Base-by-base conservation (phyloP, 1,140 invertebrate species). In the Batillaria attramentaria region DNA sequence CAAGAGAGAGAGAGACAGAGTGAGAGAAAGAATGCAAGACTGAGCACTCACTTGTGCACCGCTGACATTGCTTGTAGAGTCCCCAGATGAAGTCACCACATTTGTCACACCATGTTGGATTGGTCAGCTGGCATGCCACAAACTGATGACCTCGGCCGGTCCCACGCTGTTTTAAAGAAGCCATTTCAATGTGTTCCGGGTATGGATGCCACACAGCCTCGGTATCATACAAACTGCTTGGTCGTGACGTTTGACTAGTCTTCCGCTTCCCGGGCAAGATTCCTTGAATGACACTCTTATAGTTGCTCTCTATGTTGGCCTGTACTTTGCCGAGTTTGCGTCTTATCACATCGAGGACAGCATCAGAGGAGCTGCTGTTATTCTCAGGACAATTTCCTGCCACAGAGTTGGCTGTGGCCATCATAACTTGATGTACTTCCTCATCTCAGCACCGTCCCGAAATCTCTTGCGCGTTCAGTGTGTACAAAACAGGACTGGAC, bases 81-180 rank as follows among this genome's bases (percentile, higher is more conserved):
- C 91, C 91, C 91, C 91, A 92, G 62, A 93, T 92, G 72, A 92
- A 92, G 84, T 92, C 92, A 1, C 91, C 91, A 84, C 92, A 93
- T 70, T 91, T 89, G 80, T 93, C 92, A 86, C 92, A 93, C 91
- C 91, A 93, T 2, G 92, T 92, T 4, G 92, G 91, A 79, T 91
- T 88, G 37, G 85, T 86, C 74, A 91, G 78, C 75, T 89, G 87
- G 31, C 84, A 81, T 13, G 83, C 82, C 33, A 83, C 66, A 72
- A 89, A 90, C 60, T 88, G 79, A 65, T 90, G 89, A 31, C 89
- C 89, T 70, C 85, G 84, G 16, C 85, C 87, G 18, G 83, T 74
- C 20, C 81, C 79, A 16, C 79, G 77, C 60, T 80, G 81, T 33
- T 80, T 82, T 37, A 89, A 82, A n/a, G 84, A 84, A 20, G 86